Conservation (phyloP, 2,113 vertebrate species). For the Pampusana beccarii region DNA sequence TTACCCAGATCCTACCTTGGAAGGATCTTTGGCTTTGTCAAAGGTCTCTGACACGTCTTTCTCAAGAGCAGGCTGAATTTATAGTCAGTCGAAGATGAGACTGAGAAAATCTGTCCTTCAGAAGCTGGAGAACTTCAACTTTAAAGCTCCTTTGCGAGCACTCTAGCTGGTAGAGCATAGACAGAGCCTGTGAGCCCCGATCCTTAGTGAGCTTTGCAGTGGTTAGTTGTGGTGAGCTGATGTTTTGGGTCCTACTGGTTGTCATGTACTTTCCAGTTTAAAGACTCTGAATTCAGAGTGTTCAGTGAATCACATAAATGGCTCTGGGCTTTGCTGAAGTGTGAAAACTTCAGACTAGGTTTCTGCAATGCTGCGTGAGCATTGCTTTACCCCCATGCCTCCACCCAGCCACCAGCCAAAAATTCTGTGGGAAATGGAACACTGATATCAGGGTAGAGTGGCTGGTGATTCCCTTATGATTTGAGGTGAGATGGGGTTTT, state of each 20-base stretch:
- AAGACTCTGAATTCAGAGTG: background rate
- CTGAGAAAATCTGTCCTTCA: background rate
- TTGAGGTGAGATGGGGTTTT: background rate
- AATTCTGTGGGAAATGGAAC: background rate
- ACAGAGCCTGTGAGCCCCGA: fast-evolving
- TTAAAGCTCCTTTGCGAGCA: background rate
- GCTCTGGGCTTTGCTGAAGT: background rate
- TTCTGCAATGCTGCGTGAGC: background rate
- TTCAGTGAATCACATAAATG: background rate
- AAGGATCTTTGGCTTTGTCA: background rate
- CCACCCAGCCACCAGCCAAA: background rate
- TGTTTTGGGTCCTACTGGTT: background rate
- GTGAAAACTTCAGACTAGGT: background rate
- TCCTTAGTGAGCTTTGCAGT: background rate
- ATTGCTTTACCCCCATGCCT: background rate
- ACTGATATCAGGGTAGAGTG: background rate
- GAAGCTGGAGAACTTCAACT: background rate
- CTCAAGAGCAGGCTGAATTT: background rate
- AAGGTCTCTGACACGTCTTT: background rate
- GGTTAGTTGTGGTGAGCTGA: background rate
- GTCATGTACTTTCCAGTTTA: background rate
- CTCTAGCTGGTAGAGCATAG: background rate
- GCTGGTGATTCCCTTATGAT: background rate
- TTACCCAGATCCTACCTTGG: background rate
- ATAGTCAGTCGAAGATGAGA: background rate